Conservation (phyloP, 2,888 invertebrate species). For the Cryptocheilus praepositus region DNA sequence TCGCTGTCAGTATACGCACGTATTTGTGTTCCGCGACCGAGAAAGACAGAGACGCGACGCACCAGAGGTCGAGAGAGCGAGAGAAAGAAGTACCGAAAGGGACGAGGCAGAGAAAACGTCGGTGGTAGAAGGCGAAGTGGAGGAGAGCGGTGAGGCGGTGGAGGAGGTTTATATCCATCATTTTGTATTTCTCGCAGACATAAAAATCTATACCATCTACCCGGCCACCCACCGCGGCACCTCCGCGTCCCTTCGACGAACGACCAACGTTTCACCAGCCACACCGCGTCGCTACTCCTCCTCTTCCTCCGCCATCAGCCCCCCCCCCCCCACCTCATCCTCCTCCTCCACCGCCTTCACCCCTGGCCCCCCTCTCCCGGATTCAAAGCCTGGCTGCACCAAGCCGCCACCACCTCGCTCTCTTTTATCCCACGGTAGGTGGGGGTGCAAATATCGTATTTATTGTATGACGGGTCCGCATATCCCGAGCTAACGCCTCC, state of each 20-base stretch:
- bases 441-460: constrained; percentile 69
- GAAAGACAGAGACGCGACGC: constrained; percentile 24
- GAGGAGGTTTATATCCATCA: constrained; percentile 72
- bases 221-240: constrained; percentile 46
- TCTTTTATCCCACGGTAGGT: constrained; percentile 34
- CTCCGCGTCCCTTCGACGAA: constrained; percentile 49
- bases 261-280: constrained; percentile 58
- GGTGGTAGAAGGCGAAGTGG: constrained; percentile 23
- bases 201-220: constrained; percentile 73
- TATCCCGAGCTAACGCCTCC: constrained; percentile 60
- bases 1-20: constrained; percentile 33
- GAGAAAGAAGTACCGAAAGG: constrained; percentile 15
- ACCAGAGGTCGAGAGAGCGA: constrained; percentile 9
- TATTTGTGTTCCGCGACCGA: constrained; percentile 27
- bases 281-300: constrained; percentile 39
- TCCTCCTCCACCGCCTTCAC: constrained; percentile 20
- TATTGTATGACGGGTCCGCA: constrained; percentile 69
- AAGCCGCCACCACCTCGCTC: constrained; percentile 19
- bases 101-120: constrained; percentile 16
- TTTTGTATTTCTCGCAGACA: constrained; percentile 73
- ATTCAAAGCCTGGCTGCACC: constrained; percentile 54
- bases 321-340: constrained; percentile 33
- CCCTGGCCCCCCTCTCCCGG: constrained; percentile 24
- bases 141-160: constrained; percentile 39
- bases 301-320: constrained; percentile 29